Evolutionary conservation across 2,113 vertebrate genomes (phyloP), one percentile per base, ranked within the genome.

Genomic region (Oplegnathus fasciatus): DNA sequence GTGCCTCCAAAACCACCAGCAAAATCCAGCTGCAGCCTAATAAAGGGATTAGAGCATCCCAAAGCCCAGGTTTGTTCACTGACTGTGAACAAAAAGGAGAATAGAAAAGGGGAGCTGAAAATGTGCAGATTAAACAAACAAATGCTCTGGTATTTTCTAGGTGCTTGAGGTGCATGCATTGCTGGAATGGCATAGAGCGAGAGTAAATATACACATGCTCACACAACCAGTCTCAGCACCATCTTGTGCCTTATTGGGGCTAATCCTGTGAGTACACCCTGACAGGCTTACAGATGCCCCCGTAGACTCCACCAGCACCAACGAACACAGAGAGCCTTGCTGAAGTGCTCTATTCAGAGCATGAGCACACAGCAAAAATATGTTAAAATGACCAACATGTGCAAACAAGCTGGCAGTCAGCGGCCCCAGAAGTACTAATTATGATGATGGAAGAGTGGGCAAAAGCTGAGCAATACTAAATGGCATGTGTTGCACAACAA

Each of bases 231-330:
- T 69, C 83, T 50, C 75, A 9, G 67, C 75, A 72, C 72, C 86
- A 80, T 85, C 89, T 84, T 77, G 88, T 79, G 57, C 71, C 68
- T 84, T 85, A 84, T 40, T 78, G 82, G 85, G 77, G 86, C 74
- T 91, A 87, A 91, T 92, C 89, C 90, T 71, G 80, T 80, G 82
- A 48, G 78, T 54, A 82, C 50, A 87, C 80, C 85, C 84, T 65
- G 85, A 86, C 80, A 78, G 82, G 73, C 67, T 91, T 83, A 90
- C 76, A 75, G 69, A 89, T 85, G 86, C 83, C 81, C 87, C 81
- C 2, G 52, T 37, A 83, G 81, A 86, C 79, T 68, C 80, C 52
- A 13, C 8, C 57, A 10, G 57, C 61, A 52, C 20, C 7, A 18
- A 2, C 30, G 48, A 84, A 84, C 68, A 80, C 84, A 66, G 22